These are phyloP conservation scores for Apoderus coryli DNA, from an alignment of 2,888 invertebrate genomes.

Conservation along the genomic window DNA sequence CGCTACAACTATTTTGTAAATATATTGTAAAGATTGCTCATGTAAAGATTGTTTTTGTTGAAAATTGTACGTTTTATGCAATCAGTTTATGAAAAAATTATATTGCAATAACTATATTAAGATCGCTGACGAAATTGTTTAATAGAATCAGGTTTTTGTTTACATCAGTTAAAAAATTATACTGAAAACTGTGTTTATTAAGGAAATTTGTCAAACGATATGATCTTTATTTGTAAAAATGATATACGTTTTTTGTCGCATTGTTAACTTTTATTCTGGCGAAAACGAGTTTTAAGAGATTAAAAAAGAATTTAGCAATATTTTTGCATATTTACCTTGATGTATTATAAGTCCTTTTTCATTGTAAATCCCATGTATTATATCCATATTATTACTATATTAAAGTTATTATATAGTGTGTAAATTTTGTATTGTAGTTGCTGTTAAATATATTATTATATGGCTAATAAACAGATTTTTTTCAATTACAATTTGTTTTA, in stretches of 20 bases:
- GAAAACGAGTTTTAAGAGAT: constrained; percentile 31
- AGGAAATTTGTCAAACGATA: no score
- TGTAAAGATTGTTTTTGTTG: constrained; percentile 34
- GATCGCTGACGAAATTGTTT: constrained; percentile 4
- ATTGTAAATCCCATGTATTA: constrained; percentile 36
- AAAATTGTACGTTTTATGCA: constrained; percentile 27
- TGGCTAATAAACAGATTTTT: constrained; percentile 55
- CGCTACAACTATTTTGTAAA: constrained; percentile 27
- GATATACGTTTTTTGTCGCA: constrained; percentile 21
- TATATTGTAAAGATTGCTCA: constrained; percentile 34
- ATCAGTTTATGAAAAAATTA: no score
- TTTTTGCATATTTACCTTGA: constrained; percentile 36
- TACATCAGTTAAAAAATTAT: no score
- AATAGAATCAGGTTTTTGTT: no score
- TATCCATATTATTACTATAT: constrained; percentile 35
- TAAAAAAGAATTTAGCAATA: constrained; percentile 34
- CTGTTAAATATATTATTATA: constrained; percentile 60
- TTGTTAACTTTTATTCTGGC: constrained; percentile 31
- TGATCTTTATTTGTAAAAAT: no score
- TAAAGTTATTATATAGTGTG: constrained; percentile 50
- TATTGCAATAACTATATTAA: constrained; percentile 16
- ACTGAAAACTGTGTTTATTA: no score
- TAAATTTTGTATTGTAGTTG: constrained; percentile 65
- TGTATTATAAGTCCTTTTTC: constrained; percentile 31
- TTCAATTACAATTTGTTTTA: constrained; percentile 31